Conservation (phyloP, 2,113 vertebrate species). For the Calyptommatus sinebrachiatus region DNA sequence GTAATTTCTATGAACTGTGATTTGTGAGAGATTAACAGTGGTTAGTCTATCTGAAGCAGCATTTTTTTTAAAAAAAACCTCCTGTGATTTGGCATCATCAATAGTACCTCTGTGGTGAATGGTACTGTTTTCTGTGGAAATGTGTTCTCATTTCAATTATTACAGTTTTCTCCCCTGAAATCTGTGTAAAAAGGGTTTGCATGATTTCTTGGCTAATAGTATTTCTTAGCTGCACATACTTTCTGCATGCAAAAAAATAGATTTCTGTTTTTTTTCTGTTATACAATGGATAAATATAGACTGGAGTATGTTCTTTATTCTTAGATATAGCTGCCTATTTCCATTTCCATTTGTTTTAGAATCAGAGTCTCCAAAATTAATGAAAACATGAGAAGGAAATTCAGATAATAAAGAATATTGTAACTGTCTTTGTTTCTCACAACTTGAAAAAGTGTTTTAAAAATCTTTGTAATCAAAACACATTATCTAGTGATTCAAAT, state of each 20-base stretch:
- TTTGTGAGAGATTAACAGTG: not conserved
- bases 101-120: constrained; percentile 1
- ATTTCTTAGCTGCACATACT: not conserved
- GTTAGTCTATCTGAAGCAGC: constrained; percentile 11
- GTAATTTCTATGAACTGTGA: not conserved
- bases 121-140: not conserved
- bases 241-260: too few species aligned
- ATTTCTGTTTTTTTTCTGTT: too few species aligned
- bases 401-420: not conserved
- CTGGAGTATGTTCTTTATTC: too few species aligned
- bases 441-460: not conserved
- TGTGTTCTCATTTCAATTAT: not conserved
- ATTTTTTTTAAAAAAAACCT: constrained; percentile 6
- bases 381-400: not conserved
- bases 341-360: too few species aligned
- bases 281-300: too few species aligned
- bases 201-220: not conserved
- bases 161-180: not conserved
- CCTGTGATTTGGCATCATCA: not conserved
- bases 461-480: too few species aligned
- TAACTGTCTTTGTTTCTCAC: not conserved
- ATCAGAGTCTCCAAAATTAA: too few species aligned
- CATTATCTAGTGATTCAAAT: not conserved
- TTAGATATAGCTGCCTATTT: too few species aligned
- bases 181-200: not conserved